These are phyloP conservation scores for Agrochola lota DNA, from an alignment of 2,888 invertebrate species.

Conservation along the genomic window DNA sequence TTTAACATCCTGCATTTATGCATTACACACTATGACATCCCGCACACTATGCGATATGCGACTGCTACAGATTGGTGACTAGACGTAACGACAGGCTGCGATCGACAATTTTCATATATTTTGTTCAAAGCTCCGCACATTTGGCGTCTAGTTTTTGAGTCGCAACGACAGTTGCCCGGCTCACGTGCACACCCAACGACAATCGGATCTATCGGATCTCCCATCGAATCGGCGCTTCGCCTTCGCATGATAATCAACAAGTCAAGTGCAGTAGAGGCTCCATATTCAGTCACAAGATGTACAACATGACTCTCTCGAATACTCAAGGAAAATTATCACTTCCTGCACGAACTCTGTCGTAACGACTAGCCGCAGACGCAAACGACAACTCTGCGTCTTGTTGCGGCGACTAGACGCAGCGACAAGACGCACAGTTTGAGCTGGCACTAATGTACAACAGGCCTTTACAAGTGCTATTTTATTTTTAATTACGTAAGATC, in stretches of 20 bases:
- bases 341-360: too few species aligned
- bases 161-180: too few species aligned
- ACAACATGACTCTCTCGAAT: neutral
- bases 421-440: neutral
- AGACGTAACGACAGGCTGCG: too few species aligned
- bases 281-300: neutral
- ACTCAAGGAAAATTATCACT: too few species aligned
- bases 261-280: neutral
- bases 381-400: neutral
- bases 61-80: too few species aligned
- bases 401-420: neutral
- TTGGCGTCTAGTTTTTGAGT: too few species aligned
- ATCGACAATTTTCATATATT: neutral
- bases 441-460: neutral
- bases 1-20: conserved; percentile 44
- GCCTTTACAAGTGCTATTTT: conserved; percentile 12
- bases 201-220: too few species aligned
- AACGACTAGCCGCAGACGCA: too few species aligned
- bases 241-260: too few species aligned
- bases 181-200: too few species aligned
- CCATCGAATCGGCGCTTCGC: too few species aligned
- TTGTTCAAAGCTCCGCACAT: too few species aligned
- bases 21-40: conserved; percentile 13
- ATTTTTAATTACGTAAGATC: conserved; percentile 37
- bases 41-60: neutral